A percentile compares a stretch with the other conserved stretches of the same genome.
phyloP scores from a whole-genome alignment of 2,888 invertebrate genomes.

The Molorchus minor region DNA sequence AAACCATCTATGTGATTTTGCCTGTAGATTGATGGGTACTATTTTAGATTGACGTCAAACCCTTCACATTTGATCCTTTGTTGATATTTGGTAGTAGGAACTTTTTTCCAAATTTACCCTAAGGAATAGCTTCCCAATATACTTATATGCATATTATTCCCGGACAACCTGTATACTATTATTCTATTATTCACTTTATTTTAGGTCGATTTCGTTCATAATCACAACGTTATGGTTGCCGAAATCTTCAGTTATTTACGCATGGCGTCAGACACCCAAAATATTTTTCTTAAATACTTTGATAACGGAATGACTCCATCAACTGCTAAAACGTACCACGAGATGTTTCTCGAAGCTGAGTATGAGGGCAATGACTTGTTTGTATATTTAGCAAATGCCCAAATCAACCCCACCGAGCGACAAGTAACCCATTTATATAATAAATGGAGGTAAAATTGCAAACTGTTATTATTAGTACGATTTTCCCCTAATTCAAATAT shows the following conservation, averaged over 20 bases:
- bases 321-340: slow-evolving; percentile 28
- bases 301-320: slow-evolving; percentile 27
- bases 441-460: slow-evolving; percentile 25
- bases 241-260: background rate
- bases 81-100: too few relatives aligned
- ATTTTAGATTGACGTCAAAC: too few relatives aligned
- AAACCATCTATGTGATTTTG: too few relatives aligned
- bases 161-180: too few relatives aligned
- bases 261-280: slow-evolving; percentile 3
- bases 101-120: too few relatives aligned
- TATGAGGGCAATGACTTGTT: slow-evolving; percentile 11
- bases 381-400: slow-evolving; percentile 21
- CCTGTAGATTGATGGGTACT: too few relatives aligned
- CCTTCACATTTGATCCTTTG: too few relatives aligned
- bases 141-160: too few relatives aligned
- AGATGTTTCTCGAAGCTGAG: slow-evolving; percentile 26
- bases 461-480: background rate
- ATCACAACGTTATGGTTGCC: background rate
- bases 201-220: background rate
- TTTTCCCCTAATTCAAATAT: background rate
- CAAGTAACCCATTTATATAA: slow-evolving; percentile 27
- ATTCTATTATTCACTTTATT: background rate
- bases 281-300: slow-evolving; percentile 32
- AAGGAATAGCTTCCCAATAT: too few relatives aligned
- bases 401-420: slow-evolving; percentile 24